Evolutionary conservation across 2,113 vertebrate species (phyloP).

Genomic region (Labeo rohita): DNA sequence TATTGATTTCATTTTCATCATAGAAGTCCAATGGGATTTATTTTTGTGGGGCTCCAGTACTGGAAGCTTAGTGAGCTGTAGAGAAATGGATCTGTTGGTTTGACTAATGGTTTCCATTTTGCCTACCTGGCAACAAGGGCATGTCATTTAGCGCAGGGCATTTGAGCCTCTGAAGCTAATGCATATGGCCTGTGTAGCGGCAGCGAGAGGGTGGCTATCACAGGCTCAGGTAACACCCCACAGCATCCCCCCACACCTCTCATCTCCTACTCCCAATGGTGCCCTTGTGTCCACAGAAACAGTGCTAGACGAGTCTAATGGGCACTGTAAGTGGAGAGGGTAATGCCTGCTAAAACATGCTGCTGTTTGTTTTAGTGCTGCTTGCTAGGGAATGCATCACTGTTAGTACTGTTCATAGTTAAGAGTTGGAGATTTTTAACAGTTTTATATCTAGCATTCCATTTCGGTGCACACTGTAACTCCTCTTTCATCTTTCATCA

Average conservation of each 20-base stretch:
- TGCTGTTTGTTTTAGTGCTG: neutral
- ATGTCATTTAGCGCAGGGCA: conserved; percentile 25
- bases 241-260: neutral
- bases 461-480: too few species aligned
- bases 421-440: neutral
- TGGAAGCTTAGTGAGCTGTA: neutral
- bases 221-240: conserved; percentile 41
- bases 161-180: conserved; percentile 44
- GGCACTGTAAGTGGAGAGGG: conserved; percentile 30
- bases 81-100: conserved; percentile 34
- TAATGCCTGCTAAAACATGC: neutral
- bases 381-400: neutral
- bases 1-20: conserved; percentile 33
- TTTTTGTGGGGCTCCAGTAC: conserved; percentile 2
- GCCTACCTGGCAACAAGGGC: conserved; percentile 23
- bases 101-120: conserved; percentile 27
- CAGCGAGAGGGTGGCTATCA: conserved; percentile 20
- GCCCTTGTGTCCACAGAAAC: conserved; percentile 44
- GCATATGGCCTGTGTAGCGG: conserved; percentile 39
- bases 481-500: too few species aligned
- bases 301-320: conserved; percentile 3
- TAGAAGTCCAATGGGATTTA: conserved; percentile 7
- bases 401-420: neutral
- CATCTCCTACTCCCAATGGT: conserved; percentile 19
- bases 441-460: neutral